Base-by-base conservation (phyloP, 2,113 vertebrate species). In the Cariama cristata region DNA sequence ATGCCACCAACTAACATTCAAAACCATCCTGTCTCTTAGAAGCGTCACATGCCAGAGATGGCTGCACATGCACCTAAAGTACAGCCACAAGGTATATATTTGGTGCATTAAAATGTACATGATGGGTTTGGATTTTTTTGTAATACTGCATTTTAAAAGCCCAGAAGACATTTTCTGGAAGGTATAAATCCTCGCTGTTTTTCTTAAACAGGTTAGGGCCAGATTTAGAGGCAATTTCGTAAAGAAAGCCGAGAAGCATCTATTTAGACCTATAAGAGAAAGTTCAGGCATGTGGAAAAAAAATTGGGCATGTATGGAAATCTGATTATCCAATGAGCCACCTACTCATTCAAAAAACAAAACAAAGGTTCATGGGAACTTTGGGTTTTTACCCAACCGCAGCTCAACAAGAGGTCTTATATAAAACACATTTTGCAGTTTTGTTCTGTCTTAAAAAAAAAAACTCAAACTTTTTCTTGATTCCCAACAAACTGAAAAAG, bases 201-300 rank as follows among this genome's bases (percentile, higher is more conserved):
- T 84, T 76, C 15, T 88, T 58, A 38, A 86, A 79, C 19, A 56
- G 7, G 6, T 64, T 38, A 23, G 42, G 30, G 40, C 2, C 20
- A 84, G 18, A 28, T 16, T 92, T n/a, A 62, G 59, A 88, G 33
- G 32, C 14, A 86, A 26, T 69, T 94, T 79, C 21, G 66, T 92
- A 83, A 90, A 90, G 47, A 84, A 84, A 74, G n/a, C 22, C 86
- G 68, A 74, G 44, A 79, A 89, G 5, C 12, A 33, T 59, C 64
- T 67, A 5, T 47, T 67, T 60, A 9, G 3, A 67, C 40, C 49
- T 84, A 2, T 30, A 67, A 67, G 52, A 80, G 66, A 92, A 89
- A 74, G 77, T 30, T 74, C 86, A 94, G 80, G 86, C 73, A 89
- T 59, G 89, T 67, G 76, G 33, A 93, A 94, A 96, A 96, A 69